Conservation (phyloP, 2,113 vertebrate species). For the Colossoma macropomum region DNA sequence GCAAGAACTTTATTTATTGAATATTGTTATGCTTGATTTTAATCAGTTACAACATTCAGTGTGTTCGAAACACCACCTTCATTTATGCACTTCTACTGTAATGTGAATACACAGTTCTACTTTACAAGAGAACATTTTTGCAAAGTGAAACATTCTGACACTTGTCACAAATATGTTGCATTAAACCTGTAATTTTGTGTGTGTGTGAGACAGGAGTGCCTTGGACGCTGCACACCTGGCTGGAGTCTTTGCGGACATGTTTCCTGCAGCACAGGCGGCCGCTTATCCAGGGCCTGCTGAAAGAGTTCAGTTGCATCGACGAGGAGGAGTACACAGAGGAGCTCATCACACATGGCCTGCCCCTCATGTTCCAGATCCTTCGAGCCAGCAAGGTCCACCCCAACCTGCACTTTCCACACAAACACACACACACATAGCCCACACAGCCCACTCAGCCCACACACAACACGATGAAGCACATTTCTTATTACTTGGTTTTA, state of each 20-base stretch:
- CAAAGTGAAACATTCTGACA: too few species aligned
- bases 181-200: neutral
- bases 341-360: constrained; percentile 91
- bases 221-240: constrained; percentile 94
- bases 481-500: constrained; percentile 25
- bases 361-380: constrained; percentile 95
- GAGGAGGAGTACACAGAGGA: constrained; percentile 95
- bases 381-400: constrained; percentile 91
- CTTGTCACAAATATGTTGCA: neutral
- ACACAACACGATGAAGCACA: constrained; percentile 14
- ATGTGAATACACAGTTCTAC: too few species aligned
- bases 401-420: constrained; percentile 10
- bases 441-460: constrained; percentile 31
- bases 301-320: constrained; percentile 96
- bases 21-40: too few species aligned
- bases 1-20: too few species aligned
- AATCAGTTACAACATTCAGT: too few species aligned
- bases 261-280: constrained; percentile 93
- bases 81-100: too few species aligned
- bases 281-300: constrained; percentile 92
- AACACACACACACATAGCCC: constrained; percentile 18
- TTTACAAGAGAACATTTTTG: too few species aligned
- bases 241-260: constrained; percentile 91
- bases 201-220: constrained; percentile 83
- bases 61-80: too few species aligned